Percentiles rank a stretch among this genome's conserved stretches.
Evolutionary conservation across 2,113 vertebrate species (phyloP).

Genomic region (Pelodiscus sinensis): DNA sequence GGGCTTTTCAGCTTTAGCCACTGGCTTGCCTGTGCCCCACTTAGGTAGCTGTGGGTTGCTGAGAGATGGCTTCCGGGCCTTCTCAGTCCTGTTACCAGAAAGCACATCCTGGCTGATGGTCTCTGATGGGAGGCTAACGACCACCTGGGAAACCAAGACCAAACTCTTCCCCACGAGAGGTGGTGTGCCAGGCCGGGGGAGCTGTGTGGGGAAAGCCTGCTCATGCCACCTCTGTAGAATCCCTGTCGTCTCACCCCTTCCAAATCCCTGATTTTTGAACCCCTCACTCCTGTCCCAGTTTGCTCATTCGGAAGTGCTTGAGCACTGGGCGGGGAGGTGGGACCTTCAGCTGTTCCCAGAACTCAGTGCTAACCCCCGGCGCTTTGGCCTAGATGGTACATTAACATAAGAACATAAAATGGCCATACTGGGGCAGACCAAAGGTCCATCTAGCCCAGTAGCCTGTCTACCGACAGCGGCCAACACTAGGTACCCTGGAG

Average conservation of each 20-base stretch:
- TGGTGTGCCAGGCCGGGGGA: neutral
- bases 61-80: neutral
- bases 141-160: neutral
- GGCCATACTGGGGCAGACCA: too few species aligned
- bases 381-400: too few species aligned
- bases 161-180: neutral
- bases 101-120: neutral
- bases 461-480: too few species aligned
- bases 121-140: neutral
- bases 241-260: too few species aligned
- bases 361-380: neutral
- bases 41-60: neutral
- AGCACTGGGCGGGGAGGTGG: too few species aligned
- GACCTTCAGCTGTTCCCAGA: too few species aligned
- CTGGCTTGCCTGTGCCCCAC: neutral
- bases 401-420: too few species aligned
- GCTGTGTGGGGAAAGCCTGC: neutral
- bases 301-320: too few species aligned
- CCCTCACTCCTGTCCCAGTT: too few species aligned
- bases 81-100: neutral
- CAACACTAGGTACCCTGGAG: too few species aligned
- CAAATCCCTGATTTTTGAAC: too few species aligned
- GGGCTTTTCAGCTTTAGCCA: neutral
- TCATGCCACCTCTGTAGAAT: neutral
- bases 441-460: too few species aligned